Evolutionary conservation across 2,888 invertebrate genomes (phyloP).

Genomic region (Odontomyia ornata): DNA sequence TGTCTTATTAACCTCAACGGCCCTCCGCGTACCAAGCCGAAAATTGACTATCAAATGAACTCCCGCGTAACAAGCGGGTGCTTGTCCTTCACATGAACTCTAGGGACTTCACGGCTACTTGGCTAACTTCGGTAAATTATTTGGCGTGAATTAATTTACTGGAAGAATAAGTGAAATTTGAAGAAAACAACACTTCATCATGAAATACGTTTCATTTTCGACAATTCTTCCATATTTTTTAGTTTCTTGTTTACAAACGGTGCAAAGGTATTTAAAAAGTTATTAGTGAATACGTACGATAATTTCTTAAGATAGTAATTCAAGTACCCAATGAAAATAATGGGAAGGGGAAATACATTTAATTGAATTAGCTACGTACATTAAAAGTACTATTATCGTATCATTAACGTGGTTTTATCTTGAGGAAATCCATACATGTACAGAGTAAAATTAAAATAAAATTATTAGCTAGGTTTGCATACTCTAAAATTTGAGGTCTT

Average conservation of each 20-base stretch:
- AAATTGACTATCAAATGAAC: too few species aligned
- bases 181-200: too few species aligned
- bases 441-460: constrained; percentile 1
- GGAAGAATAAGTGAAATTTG: too few species aligned
- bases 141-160: too few species aligned
- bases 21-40: too few species aligned
- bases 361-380: background rate
- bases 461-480: background rate
- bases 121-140: too few species aligned
- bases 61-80: too few species aligned
- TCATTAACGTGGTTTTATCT: background rate
- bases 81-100: too few species aligned
- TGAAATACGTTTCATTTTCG: background rate
- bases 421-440: background rate
- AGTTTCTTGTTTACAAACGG: constrained; percentile 32
- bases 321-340: background rate
- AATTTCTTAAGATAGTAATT: background rate
- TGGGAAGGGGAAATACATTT: background rate
- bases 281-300: constrained; percentile 34
- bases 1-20: too few species aligned
- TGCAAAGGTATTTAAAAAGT: constrained; percentile 39
- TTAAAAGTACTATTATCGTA: background rate
- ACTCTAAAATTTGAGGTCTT: background rate
- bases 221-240: background rate
- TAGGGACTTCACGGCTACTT: too few species aligned